Evolutionary conservation across 2,888 invertebrate genomes (phyloP), one percentile per base, ranked within the genome.

Genomic region (Chirona hameri): DNA sequence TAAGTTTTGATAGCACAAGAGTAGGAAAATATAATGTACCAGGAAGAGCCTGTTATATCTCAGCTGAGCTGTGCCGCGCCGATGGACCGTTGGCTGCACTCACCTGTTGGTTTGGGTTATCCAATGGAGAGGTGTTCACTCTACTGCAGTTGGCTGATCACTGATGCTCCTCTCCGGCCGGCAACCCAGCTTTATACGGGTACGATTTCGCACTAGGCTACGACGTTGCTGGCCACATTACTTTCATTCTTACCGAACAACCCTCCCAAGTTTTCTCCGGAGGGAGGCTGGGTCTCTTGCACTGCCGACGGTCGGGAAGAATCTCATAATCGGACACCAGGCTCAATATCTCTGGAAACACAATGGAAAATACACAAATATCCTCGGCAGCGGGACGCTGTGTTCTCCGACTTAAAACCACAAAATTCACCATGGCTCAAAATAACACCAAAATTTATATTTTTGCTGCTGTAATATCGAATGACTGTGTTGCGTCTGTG

Each of bases 171-270:
- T 76, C 5, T 21, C 76, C 76, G 24, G 10, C 21, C 18, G 9
- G 21, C 39, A 18, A 0, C 7, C 24, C 21, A 15, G 21, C 24
- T 76, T 76, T 76, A 76, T 76, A 76, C 39, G 39, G 39, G 24
- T 46, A 76, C 27, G 24, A 18, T 76, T 76, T 76, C 76, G 76
- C 76, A 76, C 46, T 46, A 76, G 76, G 76, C 46, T 46, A 76
- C 76, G 39, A 39, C 21, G 15, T 76, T 76, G 76, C 76, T 46
- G 46, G 24, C 46, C 76, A 76, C 27, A 76, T 46, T 31, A 39
- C 46, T 76, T 76, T 76, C 76, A 31, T 76, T 76, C 39, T 76
- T 5, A 76, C 39, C 46, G 24, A 39, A 24, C 76, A 39, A 46
- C 39, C 24, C 24, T 46, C 72, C 46, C 1, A 72, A 76, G 76